Conservation (phyloP, 1,140 invertebrate genomes). For the Micrasema longulum region DNA sequence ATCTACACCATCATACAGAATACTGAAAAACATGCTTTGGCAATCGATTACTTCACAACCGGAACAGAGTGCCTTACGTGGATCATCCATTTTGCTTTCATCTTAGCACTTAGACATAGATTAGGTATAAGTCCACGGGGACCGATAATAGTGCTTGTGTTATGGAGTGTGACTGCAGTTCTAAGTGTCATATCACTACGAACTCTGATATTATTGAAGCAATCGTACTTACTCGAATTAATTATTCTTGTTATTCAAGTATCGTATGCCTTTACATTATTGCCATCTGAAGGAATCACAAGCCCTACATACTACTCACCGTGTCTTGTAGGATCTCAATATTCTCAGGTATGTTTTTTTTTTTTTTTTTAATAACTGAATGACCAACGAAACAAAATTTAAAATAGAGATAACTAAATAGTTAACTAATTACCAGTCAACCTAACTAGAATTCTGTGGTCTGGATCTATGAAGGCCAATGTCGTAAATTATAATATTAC, state of each 20-base stretch:
- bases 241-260: conserved; percentile 68
- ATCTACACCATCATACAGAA: conserved; percentile 71
- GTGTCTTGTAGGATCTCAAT: conserved; percentile 66
- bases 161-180: conserved; percentile 75
- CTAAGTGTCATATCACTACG: conserved; percentile 71
- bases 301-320: conserved; percentile 66
- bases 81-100: conserved; percentile 82
- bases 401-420: too few relatives aligned
- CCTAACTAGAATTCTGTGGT: too few relatives aligned
- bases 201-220: conserved; percentile 61
- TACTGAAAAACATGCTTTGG: conserved; percentile 62
- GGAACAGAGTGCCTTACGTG: conserved; percentile 79
- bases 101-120: conserved; percentile 75
- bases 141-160: conserved; percentile 73
- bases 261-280: conserved; percentile 73
- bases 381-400: too few relatives aligned
- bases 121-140: conserved; percentile 77
- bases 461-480: too few relatives aligned
- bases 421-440: too few relatives aligned
- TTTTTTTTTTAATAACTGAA: not conserved
- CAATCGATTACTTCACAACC: conserved; percentile 77
- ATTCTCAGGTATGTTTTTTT: conserved; percentile 62
- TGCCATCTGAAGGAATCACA: conserved; percentile 68
- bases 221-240: conserved; percentile 64
- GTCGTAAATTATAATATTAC: too few relatives aligned